Evolutionary conservation across 2,888 invertebrate species (phyloP).

Genomic region (Microplitis manilae): DNA sequence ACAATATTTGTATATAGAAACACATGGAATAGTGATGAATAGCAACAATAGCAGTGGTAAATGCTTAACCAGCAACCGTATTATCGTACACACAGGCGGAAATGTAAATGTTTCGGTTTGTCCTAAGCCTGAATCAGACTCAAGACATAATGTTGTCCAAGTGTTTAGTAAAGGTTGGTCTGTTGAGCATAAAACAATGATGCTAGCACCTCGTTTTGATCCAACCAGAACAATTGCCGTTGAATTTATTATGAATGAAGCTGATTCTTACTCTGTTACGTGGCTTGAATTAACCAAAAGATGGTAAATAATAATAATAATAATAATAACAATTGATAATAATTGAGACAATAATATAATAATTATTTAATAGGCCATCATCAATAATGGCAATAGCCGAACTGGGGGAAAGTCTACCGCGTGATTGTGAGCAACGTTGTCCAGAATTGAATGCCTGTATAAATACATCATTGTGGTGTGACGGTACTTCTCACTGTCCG

Average conservation of each 20-base stretch:
- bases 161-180: constrained; percentile 90
- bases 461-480: constrained; percentile 71
- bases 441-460: constrained; percentile 70
- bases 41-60: constrained; percentile 74
- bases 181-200: constrained; percentile 65
- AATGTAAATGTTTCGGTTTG: constrained; percentile 77
- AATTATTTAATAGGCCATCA: constrained; percentile 57
- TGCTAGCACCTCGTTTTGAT: constrained; percentile 75
- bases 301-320: constrained; percentile 60
- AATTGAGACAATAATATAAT: background rate
- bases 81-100: constrained; percentile 84
- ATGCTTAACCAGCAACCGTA: constrained; percentile 85
- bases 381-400: constrained; percentile 48
- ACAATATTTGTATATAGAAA: constrained; percentile 85
- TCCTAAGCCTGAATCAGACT: constrained; percentile 73
- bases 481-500: constrained; percentile 72
- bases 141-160: constrained; percentile 80
- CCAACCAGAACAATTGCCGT: constrained; percentile 81
- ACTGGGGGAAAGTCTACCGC: constrained; percentile 75
- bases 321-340: constrained; percentile 3
- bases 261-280: constrained; percentile 82
- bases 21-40: constrained; percentile 77
- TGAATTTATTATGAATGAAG: constrained; percentile 85
- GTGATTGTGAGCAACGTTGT: constrained; percentile 74
- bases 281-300: constrained; percentile 88